A percentile compares a stretch with the other conserved stretches of the same genome.
phyloP scores from a whole-genome alignment of 2,888 invertebrate species.

The Chrysotoxum bicinctum region DNA sequence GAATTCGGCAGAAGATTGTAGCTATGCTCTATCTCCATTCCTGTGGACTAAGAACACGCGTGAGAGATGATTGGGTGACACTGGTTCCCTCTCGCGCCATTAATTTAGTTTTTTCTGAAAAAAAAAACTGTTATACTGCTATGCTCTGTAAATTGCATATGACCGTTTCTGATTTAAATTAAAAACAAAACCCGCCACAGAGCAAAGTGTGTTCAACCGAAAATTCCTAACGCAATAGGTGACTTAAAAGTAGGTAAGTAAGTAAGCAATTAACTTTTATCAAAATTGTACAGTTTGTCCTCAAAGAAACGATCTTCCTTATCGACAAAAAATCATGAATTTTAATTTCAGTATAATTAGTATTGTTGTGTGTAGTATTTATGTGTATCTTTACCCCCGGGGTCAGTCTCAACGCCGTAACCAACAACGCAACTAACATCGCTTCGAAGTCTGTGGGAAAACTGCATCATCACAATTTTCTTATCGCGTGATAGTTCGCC shows the following conservation, averaged over 20 bases:
- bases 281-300: constrained; percentile 5
- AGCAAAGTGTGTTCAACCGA: too few species aligned
- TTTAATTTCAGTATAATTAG: constrained; percentile 47
- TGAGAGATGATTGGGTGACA: too few species aligned
- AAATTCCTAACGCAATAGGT: neutral
- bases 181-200: neutral
- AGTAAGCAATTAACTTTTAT: constrained; percentile 13
- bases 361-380: constrained; percentile 24
- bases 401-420: constrained; percentile 9
- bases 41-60: too few species aligned
- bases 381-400: neutral
- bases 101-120: too few species aligned
- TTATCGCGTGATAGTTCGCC: constrained; percentile 66
- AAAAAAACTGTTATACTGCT: too few species aligned
- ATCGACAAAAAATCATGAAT: constrained; percentile 33
- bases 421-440: constrained; percentile 17
- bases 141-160: neutral
- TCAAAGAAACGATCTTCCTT: neutral
- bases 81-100: too few species aligned
- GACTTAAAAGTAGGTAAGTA: neutral
- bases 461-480: constrained; percentile 46
- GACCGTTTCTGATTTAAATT: neutral
- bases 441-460: constrained; percentile 49
- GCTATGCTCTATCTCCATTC: too few species aligned
- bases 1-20: too few species aligned